Percentiles rank a stretch among this genome's conserved stretches.
Conservation (phyloP, 2,113 vertebrate species). For the Sprattus sprattus region DNA sequence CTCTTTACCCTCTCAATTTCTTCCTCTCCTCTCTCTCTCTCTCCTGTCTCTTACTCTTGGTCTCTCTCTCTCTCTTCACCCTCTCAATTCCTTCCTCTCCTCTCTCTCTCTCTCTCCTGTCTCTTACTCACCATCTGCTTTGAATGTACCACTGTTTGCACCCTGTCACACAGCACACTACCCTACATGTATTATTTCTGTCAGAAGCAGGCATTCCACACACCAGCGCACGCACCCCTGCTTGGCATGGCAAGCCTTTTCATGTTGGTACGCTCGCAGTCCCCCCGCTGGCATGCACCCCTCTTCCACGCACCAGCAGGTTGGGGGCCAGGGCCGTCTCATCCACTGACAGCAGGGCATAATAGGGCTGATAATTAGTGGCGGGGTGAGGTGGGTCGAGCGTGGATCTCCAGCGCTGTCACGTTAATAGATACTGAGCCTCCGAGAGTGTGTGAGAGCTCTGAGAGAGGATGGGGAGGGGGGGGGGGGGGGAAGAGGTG, state of each 20-base stretch:
- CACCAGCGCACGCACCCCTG: not conserved
- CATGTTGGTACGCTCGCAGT: not conserved
- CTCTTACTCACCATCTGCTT: not conserved
- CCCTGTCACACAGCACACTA: not conserved
- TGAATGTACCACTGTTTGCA: not conserved
- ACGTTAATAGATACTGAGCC: slow-evolving; percentile 40
- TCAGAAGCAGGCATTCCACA: not conserved
- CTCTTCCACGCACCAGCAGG: slow-evolving; percentile 14
- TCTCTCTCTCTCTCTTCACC: not conserved
- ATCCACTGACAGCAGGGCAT: slow-evolving; percentile 39
- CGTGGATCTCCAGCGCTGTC: slow-evolving; percentile 32
- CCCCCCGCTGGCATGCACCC: not conserved
- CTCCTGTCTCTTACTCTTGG: not conserved
- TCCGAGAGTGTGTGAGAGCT: slow-evolving; percentile 20
- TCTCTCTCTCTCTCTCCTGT: not conserved
- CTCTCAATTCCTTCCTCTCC: not conserved
- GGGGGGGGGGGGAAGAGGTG: not conserved
- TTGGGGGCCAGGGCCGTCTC: slow-evolving; percentile 25
- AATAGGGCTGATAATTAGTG: slow-evolving; percentile 52
- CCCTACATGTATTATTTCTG: slow-evolving; percentile 6
- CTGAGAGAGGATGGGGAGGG: not conserved
- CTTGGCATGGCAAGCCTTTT: not conserved
- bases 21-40: not conserved
- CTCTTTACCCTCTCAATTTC: not conserved
- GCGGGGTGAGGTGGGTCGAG: slow-evolving; percentile 34